Percentiles rank a stretch among this genome's conserved stretches.
Conservation (phyloP, 2,113 vertebrate genomes). For the Argyrosomus japonicus region DNA sequence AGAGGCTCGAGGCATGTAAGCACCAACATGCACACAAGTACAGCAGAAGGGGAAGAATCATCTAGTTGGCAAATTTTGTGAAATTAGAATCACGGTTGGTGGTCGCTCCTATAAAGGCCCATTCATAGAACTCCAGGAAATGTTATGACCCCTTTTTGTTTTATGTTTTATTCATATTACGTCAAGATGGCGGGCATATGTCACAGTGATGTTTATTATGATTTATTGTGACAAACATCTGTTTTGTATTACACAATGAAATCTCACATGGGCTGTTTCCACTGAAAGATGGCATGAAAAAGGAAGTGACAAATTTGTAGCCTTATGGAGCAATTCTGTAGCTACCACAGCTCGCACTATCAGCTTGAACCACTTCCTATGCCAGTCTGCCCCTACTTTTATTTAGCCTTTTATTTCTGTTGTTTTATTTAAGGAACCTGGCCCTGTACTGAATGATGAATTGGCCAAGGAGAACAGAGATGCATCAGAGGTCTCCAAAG, state of each 20-base stretch:
- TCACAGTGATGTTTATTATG: slow-evolving; percentile 40
- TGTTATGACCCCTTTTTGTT: slow-evolving; percentile 18
- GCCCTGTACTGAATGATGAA: not conserved
- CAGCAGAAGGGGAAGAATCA: slow-evolving; percentile 27
- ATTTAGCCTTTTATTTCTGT: slow-evolving; percentile 12
- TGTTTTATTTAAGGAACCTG: slow-evolving; percentile 58
- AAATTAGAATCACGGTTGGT: slow-evolving; percentile 61
- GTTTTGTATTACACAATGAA: slow-evolving; percentile 40
- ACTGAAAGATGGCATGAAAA: slow-evolving; percentile 32
- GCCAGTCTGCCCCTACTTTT: not conserved
- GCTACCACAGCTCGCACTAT: not conserved
- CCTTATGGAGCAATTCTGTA: slow-evolving; percentile 1
- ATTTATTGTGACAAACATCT: slow-evolving; percentile 59
- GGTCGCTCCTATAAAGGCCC: slow-evolving; percentile 48
- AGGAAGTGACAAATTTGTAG: slow-evolving; percentile 3
- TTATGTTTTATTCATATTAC: slow-evolving; percentile 54
- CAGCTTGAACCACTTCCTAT: not conserved
- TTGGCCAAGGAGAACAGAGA: slow-evolving; percentile 2
- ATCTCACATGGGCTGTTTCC: slow-evolving; percentile 36
- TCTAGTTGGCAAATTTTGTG: slow-evolving; percentile 42
- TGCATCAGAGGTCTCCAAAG: slow-evolving; percentile 32
- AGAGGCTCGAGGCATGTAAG: slow-evolving; percentile 8
- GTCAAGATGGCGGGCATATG: slow-evolving; percentile 48
- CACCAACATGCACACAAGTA: not conserved
- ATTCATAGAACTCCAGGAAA: slow-evolving; percentile 46